Conservation (phyloP, 64 coral and sea anemone species). For the Stichodactyla mertensii region DNA sequence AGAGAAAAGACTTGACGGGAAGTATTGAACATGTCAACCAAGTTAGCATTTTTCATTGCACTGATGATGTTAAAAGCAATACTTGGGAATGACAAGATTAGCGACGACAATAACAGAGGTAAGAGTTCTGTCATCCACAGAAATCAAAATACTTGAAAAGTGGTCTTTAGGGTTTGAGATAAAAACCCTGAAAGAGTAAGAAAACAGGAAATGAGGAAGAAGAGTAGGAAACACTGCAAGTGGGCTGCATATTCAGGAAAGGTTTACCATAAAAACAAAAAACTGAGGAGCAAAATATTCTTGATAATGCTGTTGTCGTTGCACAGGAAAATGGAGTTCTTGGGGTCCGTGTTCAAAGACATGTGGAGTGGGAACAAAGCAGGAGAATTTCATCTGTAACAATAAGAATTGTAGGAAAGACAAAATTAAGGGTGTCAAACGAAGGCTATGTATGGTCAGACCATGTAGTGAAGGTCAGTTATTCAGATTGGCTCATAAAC, state of each 20-base stretch:
- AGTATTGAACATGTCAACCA: too few species aligned
- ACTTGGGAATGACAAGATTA: neutral
- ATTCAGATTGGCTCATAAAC: too few species aligned
- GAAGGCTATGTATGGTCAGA: neutral
- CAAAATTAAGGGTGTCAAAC: neutral
- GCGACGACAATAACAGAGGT: neutral
- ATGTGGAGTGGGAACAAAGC: neutral
- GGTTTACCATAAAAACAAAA: too few species aligned
- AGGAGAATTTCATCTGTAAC: neutral
- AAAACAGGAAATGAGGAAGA: too few species aligned
- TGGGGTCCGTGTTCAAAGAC: neutral
- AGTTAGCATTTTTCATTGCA: neutral
- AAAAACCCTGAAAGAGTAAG: too few species aligned
- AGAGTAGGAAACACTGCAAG: too few species aligned
- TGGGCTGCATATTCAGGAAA: too few species aligned
- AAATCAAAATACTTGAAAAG: too few species aligned
- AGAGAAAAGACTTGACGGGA: too few species aligned
- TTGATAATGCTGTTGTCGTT: neutral
- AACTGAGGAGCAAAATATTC: neutral
- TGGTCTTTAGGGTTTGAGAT: too few species aligned
- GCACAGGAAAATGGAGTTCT: neutral
- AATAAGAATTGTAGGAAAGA: neutral
- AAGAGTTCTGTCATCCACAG: neutral
- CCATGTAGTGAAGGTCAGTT: neutral
- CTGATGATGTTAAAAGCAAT: neutral